phyloP scores from a whole-genome alignment of 2,888 invertebrate genomes.

The Caenorhabditis sinica region DNA sequence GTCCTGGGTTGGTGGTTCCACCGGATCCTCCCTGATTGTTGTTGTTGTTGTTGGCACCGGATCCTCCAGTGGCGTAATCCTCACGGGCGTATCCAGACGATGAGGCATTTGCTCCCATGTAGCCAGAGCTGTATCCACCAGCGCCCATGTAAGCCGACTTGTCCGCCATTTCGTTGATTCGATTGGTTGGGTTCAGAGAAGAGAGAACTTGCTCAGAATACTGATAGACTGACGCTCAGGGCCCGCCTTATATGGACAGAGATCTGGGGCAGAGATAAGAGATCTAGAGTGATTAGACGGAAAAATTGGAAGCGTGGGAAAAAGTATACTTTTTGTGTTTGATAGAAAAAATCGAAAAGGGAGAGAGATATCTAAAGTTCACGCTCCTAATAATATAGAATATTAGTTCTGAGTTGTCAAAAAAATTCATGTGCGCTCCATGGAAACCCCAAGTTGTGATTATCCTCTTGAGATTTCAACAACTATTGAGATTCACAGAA shows the following conservation, averaged over 20 bases:
- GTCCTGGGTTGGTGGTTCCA: conserved; percentile 37
- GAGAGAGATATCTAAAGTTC: no score
- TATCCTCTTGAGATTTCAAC: no score
- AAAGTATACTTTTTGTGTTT: no score
- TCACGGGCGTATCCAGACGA: conserved; percentile 58
- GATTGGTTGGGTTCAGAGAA: conserved; percentile 30
- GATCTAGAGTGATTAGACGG: background rate
- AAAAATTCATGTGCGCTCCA: no score
- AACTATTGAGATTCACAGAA: no score
- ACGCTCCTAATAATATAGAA: no score
- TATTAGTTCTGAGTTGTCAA: no score
- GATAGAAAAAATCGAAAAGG: no score
- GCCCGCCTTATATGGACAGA: conserved; percentile 8
- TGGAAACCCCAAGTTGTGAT: no score
- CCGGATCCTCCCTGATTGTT: conserved; percentile 22
- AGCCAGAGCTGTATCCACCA: conserved; percentile 60
- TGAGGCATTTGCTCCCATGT: conserved; percentile 59
- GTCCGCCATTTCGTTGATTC: conserved; percentile 43
- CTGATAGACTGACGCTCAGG: background rate
- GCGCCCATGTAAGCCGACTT: conserved; percentile 64
- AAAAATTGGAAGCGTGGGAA: background rate
- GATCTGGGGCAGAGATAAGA: conserved; percentile 32
- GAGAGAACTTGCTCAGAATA: background rate
- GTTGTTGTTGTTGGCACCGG: conserved; percentile 34
- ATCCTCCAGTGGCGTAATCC: conserved; percentile 54